These are phyloP conservation scores for Amblyornis subalaris DNA, from an alignment of 2,113 vertebrate species.

Conservation along the genomic window DNA sequence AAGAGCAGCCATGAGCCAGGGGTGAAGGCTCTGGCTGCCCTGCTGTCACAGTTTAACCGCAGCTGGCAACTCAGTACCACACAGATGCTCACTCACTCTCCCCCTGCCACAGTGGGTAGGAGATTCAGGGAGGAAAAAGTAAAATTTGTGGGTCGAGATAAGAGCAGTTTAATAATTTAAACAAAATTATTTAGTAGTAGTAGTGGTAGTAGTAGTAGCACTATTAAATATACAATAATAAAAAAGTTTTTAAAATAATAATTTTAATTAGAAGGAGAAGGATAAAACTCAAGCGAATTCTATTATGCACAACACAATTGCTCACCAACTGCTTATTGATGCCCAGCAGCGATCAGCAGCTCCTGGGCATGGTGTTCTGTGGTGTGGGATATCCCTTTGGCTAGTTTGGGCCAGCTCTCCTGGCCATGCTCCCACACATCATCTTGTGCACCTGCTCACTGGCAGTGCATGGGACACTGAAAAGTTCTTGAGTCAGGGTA, in stretches of 20 bases:
- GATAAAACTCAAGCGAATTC: neutral
- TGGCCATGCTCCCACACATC: neutral
- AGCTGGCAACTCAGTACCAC: neutral
- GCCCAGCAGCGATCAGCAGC: neutral
- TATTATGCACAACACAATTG: neutral
- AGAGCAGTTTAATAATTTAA: neutral
- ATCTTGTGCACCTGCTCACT: neutral
- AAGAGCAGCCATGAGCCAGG: neutral
- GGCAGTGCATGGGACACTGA: neutral
- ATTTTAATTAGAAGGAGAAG: neutral
- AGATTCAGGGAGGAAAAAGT: neutral
- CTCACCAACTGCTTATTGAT: neutral
- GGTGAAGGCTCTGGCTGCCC: neutral
- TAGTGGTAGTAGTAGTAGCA: too few species aligned
- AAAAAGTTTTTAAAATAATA: neutral
- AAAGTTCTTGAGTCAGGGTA: too few species aligned
- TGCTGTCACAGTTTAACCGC: rapidly evolving
- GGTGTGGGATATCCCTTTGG: neutral
- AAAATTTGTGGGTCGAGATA: neutral
- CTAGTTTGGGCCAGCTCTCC: neutral
- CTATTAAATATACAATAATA: too few species aligned
- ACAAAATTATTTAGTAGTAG: neutral
- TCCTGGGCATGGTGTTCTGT: neutral
- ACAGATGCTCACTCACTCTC: neutral
- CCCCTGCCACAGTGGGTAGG: neutral